Conservation (phyloP, 2,888 invertebrate species). For the Pediacus dermestoides region DNA sequence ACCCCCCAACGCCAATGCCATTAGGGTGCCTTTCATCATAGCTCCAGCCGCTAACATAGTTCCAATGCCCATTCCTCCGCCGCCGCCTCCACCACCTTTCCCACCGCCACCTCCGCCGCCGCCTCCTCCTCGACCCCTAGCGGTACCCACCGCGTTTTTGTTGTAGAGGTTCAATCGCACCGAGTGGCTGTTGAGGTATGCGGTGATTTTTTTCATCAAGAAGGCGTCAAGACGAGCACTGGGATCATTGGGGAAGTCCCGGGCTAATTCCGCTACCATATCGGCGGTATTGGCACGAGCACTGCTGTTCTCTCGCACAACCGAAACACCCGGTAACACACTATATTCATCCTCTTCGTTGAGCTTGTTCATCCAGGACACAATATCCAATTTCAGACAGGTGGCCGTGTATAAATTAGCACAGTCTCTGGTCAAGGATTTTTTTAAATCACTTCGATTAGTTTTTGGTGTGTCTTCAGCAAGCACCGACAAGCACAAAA, state of each 20-base stretch:
- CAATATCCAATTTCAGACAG: slow-evolving; percentile 74
- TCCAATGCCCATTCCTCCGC: slow-evolving; percentile 51
- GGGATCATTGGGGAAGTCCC: slow-evolving; percentile 71
- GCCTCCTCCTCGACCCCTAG: slow-evolving; percentile 36
- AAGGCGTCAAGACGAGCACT: slow-evolving; percentile 74
- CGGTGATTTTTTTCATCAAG: slow-evolving; percentile 66
- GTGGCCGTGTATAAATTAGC: slow-evolving; percentile 62
- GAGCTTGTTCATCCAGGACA: slow-evolving; percentile 71
- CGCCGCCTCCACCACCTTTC: slow-evolving; percentile 51
- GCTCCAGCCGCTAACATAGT: slow-evolving; percentile 51
- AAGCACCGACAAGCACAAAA: slow-evolving; percentile 16
- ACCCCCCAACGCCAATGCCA: slow-evolving; percentile 68
- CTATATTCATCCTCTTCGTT: slow-evolving; percentile 67
- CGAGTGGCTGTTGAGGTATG: slow-evolving; percentile 69
- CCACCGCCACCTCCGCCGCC: slow-evolving; percentile 44
- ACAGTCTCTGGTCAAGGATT: slow-evolving; percentile 53
- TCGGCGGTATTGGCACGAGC: slow-evolving; percentile 59
- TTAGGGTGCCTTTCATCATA: slow-evolving; percentile 65
- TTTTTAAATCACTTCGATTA: slow-evolving; percentile 40
- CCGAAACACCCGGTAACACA: slow-evolving; percentile 70
- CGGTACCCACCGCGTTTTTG: slow-evolving; percentile 56
- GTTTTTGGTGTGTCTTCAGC: slow-evolving; percentile 14
- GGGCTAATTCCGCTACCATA: slow-evolving; percentile 70
- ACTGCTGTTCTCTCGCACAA: slow-evolving; percentile 62
- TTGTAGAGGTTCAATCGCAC: slow-evolving; percentile 67